Conservation (phyloP, 2,888 invertebrate species). For the Himalopsyche anomala region DNA sequence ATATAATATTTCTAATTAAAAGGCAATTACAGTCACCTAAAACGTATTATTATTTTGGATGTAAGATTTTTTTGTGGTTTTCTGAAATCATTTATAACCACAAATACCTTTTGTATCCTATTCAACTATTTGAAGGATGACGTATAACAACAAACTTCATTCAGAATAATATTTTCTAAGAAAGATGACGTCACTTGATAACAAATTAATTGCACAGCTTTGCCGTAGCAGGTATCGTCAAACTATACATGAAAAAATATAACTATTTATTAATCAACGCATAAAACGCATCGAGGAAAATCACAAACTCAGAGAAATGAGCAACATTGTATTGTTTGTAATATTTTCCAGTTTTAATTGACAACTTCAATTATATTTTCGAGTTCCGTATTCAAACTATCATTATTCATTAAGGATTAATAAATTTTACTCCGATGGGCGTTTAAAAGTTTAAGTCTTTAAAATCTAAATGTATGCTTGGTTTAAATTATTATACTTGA, state of each 20-base stretch:
- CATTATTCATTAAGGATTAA: too few relatives aligned
- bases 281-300: too few relatives aligned
- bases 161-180: neutral
- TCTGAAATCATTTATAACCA: neutral
- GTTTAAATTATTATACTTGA: too few relatives aligned
- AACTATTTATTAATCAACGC: too few relatives aligned
- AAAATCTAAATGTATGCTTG: too few relatives aligned
- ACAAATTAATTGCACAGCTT: neutral
- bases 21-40: neutral
- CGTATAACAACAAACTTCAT: neutral
- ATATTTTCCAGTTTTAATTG: too few relatives aligned
- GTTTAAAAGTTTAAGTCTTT: too few relatives aligned
- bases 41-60: neutral
- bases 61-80: neutral
- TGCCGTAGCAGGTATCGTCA: neutral
- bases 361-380: too few relatives aligned
- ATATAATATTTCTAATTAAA: neutral
- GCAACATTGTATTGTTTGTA: too few relatives aligned
- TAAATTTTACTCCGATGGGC: too few relatives aligned
- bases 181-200: constrained; percentile 1
- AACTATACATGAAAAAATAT: neutral
- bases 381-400: too few relatives aligned
- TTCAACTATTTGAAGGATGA: neutral
- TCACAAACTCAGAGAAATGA: too few relatives aligned
- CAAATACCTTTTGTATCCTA: constrained; percentile 18